Evolutionary conservation across 2,113 vertebrate species (phyloP).

Genomic region (Ibidorhyncha struthersii): DNA sequence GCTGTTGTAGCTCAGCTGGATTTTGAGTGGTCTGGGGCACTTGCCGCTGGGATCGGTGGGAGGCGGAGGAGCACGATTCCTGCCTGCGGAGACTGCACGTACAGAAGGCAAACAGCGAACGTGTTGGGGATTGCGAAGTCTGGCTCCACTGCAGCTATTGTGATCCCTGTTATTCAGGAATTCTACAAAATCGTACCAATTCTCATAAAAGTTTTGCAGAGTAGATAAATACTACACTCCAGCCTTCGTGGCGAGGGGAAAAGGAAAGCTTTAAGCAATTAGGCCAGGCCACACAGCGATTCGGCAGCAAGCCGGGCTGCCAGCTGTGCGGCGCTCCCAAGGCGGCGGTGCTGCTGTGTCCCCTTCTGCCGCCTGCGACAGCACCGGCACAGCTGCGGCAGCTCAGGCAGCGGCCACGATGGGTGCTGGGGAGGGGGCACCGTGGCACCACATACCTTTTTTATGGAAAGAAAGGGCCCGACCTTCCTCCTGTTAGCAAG

Average conservation of each 20-base stretch:
- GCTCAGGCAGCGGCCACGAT: accelerated
- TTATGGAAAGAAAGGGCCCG: background rate
- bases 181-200: constrained; percentile 28
- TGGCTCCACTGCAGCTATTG: constrained; percentile 31
- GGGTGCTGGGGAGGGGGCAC: background rate
- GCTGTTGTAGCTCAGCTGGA: background rate
- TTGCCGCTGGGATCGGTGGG: background rate
- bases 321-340: background rate
- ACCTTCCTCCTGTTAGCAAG: background rate
- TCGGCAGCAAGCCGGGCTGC: background rate
- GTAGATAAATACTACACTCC: constrained; percentile 21
- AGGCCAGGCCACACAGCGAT: constrained; percentile 31
- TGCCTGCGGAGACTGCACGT: background rate
- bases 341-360: background rate
- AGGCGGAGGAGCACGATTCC: background rate
- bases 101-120: background rate
- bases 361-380: background rate
- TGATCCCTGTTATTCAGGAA: constrained; percentile 36
- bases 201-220: constrained; percentile 49
- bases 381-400: accelerated
- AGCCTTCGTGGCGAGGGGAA: background rate
- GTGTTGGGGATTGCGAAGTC: background rate
- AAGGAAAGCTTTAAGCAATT: constrained; percentile 55
- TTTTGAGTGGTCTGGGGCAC: background rate
- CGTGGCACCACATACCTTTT: accelerated